phyloP scores from a whole-genome alignment of 1,140 invertebrate genomes.

The Drosophila leontia region DNA sequence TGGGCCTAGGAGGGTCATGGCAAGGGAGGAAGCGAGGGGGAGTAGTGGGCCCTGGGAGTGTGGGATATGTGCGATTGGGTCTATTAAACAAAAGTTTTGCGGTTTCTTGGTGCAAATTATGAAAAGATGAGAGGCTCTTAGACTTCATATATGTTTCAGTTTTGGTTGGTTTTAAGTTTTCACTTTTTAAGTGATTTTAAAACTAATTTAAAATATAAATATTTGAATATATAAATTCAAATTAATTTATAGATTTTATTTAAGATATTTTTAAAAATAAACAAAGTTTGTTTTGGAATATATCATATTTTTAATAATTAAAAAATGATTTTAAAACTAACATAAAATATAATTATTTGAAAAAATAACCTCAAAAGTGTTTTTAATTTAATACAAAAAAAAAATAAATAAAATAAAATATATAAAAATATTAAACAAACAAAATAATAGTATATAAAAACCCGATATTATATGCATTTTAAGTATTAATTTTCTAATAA shows the following conservation, averaged over 20 bases:
- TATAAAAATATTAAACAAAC: no score
- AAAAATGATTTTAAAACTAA: no score
- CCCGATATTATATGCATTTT: background rate
- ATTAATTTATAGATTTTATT: background rate
- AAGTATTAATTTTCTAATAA: background rate
- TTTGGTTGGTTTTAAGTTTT: no score
- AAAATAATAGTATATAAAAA: no score
- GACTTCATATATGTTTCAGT: background rate
- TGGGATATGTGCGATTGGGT: conserved; percentile 63
- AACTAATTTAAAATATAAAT: background rate
- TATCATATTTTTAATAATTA: no score
- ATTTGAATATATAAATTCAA: fast-evolving
- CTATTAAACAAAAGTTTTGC: conserved; percentile 79
- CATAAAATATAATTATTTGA: no score
- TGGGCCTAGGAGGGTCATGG: background rate
- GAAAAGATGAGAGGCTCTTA: conserved; percentile 8
- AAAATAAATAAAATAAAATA: no score
- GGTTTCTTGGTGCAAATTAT: conserved; percentile 66
- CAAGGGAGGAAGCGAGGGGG: background rate
- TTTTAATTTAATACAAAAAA: no score
- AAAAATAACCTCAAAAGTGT: no score
- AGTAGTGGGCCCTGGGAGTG: background rate
- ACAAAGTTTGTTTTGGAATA: background rate
- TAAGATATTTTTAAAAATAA: background rate
- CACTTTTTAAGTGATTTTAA: background rate